A percentile compares a stretch with the other conserved stretches of the same genome.
These are phyloP conservation scores for Zaprionus nigranus DNA, from an alignment of 1,140 invertebrate species.

Conservation along the genomic window DNA sequence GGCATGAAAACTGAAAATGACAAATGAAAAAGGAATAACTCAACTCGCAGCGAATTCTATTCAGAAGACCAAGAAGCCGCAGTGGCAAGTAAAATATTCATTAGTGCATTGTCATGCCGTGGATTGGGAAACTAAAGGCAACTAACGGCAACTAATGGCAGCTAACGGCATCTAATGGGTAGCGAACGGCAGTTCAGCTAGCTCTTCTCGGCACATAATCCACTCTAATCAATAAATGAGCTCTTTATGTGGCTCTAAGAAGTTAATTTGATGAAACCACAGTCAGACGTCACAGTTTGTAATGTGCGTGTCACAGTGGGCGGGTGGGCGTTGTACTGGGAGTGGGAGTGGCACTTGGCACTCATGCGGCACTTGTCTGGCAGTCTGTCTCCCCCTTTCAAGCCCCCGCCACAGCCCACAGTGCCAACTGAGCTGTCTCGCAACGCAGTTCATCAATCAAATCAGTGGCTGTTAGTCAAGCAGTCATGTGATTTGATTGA, in stretches of 20 bases:
- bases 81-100: slow-evolving; percentile 62
- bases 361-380: slow-evolving; percentile 31
- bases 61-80: background rate
- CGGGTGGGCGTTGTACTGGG: background rate
- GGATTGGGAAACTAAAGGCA: slow-evolving; percentile 58
- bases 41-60: slow-evolving; percentile 1
- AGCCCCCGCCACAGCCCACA: background rate
- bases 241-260: slow-evolving; percentile 51
- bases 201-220: slow-evolving; percentile 41
- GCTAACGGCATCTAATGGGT: slow-evolving; percentile 44
- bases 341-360: background rate
- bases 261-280: slow-evolving; percentile 67
- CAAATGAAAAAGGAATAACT: background rate
- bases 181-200: background rate
- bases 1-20: slow-evolving; percentile 22
- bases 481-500: slow-evolving; percentile 83
- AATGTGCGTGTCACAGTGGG: slow-evolving; percentile 71
- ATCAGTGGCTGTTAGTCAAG: slow-evolving; percentile 81
- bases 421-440: slow-evolving; percentile 38
- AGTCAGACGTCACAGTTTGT: slow-evolving; percentile 47
- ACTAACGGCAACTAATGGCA: slow-evolving; percentile 33
- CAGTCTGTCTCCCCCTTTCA: background rate
- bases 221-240: slow-evolving; percentile 70
- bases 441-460: slow-evolving; percentile 78
- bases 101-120: slow-evolving; percentile 48